Evolutionary conservation across 2,888 invertebrate genomes (phyloP).

Genomic region (Parthenolecanium corni): DNA sequence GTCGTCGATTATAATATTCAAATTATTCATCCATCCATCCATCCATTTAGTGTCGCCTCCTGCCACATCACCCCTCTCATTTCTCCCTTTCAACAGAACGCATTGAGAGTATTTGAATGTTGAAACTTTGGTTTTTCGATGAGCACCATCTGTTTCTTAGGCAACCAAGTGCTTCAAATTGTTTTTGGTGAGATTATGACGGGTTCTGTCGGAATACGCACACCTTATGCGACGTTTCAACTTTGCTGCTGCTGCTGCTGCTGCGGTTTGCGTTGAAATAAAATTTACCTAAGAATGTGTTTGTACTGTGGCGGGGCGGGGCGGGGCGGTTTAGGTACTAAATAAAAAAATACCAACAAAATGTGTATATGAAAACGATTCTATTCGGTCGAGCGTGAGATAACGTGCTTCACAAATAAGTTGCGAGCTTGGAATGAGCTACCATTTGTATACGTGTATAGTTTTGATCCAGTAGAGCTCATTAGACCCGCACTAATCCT

Average conservation of each 20-base stretch:
- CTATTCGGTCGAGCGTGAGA: constrained; percentile 15
- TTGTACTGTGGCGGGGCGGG: neutral
- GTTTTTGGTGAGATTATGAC: neutral
- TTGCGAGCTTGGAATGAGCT: constrained; percentile 6
- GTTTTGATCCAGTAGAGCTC: constrained; percentile 3
- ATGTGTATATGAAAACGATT: constrained; percentile 3
- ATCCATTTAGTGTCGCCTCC: neutral
- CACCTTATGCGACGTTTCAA: constrained; percentile 15
- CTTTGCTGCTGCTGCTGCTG: neutral
- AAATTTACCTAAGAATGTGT: too few relatives aligned
- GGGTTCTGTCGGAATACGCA: neutral
- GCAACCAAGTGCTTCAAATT: neutral
- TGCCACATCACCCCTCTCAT: neutral
- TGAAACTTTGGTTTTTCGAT: neutral
- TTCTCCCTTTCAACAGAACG: neutral
- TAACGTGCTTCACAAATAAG: constrained; percentile 10
- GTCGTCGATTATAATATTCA: too few relatives aligned
- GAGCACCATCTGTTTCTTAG: constrained; percentile 8
- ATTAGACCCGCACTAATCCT: constrained; percentile 9
- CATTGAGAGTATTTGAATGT: neutral
- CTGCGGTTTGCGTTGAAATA: too few relatives aligned
- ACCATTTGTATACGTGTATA: neutral
- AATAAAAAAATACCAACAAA: neutral
- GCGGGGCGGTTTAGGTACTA: neutral
- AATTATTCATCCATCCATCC: too few relatives aligned